Evolutionary conservation across 2,888 invertebrate genomes (phyloP), one percentile per base, ranked within the genome.

Genomic region (Amblyjoppa fuscipennis): DNA sequence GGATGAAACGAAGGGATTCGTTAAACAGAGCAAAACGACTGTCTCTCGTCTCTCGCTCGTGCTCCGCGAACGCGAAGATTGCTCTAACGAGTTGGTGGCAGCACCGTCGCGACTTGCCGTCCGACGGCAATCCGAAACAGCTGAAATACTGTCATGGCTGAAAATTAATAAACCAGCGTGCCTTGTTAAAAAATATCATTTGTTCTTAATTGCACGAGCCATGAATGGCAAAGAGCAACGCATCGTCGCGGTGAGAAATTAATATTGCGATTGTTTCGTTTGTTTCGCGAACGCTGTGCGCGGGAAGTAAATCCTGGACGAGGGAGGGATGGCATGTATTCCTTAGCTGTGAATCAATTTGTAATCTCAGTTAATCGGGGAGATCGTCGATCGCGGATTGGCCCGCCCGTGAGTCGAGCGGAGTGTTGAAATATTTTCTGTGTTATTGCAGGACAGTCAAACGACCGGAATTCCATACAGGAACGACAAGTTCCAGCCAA

Each of bases 131-230:
- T 70, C 49, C 51, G 56, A 84, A 89, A 88, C 87, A 86, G 88
- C 73, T 83, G 85, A 88, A 88, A 87, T 88, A 87, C 89, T 87
- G 87, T 91, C 90, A 92, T 92, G 92, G 91, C 90, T 89, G 91
- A 89, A 88, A 86, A 85, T 87, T 64, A 74, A 81, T 77, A 73
- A 71, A 87, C 81, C 81, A 85, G 87, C 81, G 69, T 80, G 74
- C 79, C 74, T 83, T 83, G 84, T 84, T 83, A 85, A 87, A 84
- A 73, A 86, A 69, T 81, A 77, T 87, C 84, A 79, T 69, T 82
- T 66, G 79, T 82, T 88, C n/a, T 20, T 64, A 34, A 70, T 75
- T 85, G 77, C 45, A 79, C 77, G 31, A 70, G 83, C 68, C 31
- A 80, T 77, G 66, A 76, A 38, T 74, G 45, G 45, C 68, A 11